These are phyloP conservation scores for Blastomussa wellsi DNA, from an alignment of 92 coral and sea anemone species.

Conservation along the genomic window DNA sequence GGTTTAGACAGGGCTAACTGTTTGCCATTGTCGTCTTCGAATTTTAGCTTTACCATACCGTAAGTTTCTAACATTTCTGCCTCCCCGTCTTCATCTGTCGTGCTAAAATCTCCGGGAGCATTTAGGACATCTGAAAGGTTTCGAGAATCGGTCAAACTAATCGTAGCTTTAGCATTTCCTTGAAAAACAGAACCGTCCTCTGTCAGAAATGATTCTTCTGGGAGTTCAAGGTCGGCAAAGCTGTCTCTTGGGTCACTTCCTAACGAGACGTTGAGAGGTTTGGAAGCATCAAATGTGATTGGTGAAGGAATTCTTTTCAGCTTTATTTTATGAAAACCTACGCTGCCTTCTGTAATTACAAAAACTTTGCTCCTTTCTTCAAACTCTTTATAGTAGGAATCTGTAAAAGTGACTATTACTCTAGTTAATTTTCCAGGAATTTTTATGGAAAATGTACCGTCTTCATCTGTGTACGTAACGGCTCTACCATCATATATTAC, in stretches of 20 bases:
- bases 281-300: neutral
- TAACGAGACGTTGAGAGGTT: neutral
- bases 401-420: neutral
- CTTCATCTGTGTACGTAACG: neutral
- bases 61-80: slow-evolving; percentile 54
- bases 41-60: slow-evolving; percentile 62
- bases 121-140: slow-evolving; percentile 54
- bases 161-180: slow-evolving; percentile 46
- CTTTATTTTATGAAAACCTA: neutral
- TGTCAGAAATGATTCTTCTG: slow-evolving; percentile 47
- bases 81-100: slow-evolving; percentile 56
- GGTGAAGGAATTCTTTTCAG: neutral
- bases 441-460: neutral
- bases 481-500: neutral
- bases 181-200: slow-evolving; percentile 58
- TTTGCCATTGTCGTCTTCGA: slow-evolving; percentile 53
- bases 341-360: neutral
- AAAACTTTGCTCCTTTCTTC: neutral
- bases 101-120: slow-evolving; percentile 72
- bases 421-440: neutral
- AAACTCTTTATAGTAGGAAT: neutral
- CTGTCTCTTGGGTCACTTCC: neutral
- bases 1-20: slow-evolving; percentile 40
- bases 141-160: slow-evolving; percentile 56
- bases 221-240: slow-evolving; percentile 46